These are phyloP conservation scores for Sander lucioperca DNA, from an alignment of 2,113 vertebrate species.

Conservation along the genomic window DNA sequence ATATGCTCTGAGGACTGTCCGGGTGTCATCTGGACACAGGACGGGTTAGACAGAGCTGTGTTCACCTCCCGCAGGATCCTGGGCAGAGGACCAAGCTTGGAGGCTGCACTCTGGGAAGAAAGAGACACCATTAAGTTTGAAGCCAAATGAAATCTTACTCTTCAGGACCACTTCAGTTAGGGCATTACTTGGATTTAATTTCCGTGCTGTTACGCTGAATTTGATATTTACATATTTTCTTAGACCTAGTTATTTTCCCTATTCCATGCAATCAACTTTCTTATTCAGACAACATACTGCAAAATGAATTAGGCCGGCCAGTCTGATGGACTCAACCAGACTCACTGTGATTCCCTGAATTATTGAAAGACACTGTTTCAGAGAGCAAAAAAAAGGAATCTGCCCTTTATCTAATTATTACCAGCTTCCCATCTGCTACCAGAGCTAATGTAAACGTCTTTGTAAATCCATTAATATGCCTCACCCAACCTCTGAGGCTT, in stretches of 20 bases:
- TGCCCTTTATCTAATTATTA: slow-evolving; percentile 53
- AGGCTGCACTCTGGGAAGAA: slow-evolving; percentile 85
- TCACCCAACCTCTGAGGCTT: slow-evolving; percentile 32
- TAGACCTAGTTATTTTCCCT: slow-evolving; percentile 26
- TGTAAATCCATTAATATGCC: slow-evolving; percentile 57
- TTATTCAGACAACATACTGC: slow-evolving; percentile 56
- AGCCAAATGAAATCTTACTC: slow-evolving; percentile 20
- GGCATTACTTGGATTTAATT: slow-evolving; percentile 17
- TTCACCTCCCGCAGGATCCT: slow-evolving; percentile 95
- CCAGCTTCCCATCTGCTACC: slow-evolving; percentile 55
- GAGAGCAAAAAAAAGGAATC: slow-evolving; percentile 5
- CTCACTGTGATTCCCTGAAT: slow-evolving; percentile 53
- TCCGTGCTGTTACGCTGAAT: slow-evolving; percentile 13
- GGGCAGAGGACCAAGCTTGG: slow-evolving; percentile 94
- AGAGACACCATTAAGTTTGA: background rate
- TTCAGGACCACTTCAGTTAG: background rate
- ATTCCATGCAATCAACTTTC: slow-evolving; percentile 22
- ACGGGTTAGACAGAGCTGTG: slow-evolving; percentile 90
- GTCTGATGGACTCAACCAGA: slow-evolving; percentile 45
- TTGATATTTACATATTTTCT: slow-evolving; percentile 38
- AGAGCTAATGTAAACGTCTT: slow-evolving; percentile 50
- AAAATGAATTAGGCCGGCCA: slow-evolving; percentile 50
- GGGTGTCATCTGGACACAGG: slow-evolving; percentile 85
- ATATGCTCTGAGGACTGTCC: slow-evolving; percentile 83
- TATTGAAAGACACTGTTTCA: slow-evolving; percentile 56